Evolutionary conservation across 2,888 invertebrate species (phyloP).

Genomic region (Strigamia crassipes): DNA sequence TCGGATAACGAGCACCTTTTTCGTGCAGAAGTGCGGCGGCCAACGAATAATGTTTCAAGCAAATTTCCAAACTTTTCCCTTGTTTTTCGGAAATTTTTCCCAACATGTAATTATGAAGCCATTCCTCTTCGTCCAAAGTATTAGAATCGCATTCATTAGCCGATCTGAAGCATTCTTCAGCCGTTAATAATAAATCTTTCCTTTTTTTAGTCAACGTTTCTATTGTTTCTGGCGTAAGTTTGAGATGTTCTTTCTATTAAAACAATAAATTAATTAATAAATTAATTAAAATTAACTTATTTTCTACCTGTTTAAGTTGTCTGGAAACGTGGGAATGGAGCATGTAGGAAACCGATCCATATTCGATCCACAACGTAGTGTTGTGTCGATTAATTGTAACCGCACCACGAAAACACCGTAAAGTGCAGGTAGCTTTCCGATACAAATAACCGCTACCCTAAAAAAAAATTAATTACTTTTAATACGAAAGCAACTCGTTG

Average conservation of each 20-base stretch:
- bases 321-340: slow-evolving; percentile 89
- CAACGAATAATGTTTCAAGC: slow-evolving; percentile 77
- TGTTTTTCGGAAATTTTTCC: slow-evolving; percentile 92
- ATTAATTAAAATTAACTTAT: not conserved
- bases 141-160: slow-evolving; percentile 58
- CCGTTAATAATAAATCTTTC: slow-evolving; percentile 76
- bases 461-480: slow-evolving; percentile 10
- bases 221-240: slow-evolving; percentile 60
- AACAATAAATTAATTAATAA: not conserved
- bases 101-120: slow-evolving; percentile 94
- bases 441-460: slow-evolving; percentile 55
- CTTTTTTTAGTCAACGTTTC: slow-evolving; percentile 76
- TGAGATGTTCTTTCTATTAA: slow-evolving; percentile 51
- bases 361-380: slow-evolving; percentile 84
- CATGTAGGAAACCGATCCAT: slow-evolving; percentile 85
- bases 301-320: slow-evolving; percentile 73
- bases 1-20: slow-evolving; percentile 81
- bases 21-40: slow-evolving; percentile 77
- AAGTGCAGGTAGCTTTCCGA: slow-evolving; percentile 63
- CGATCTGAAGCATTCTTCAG: slow-evolving; percentile 74
- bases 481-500: not conserved
- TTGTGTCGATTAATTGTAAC: slow-evolving; percentile 75
- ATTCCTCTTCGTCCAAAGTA: slow-evolving; percentile 78
- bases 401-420: slow-evolving; percentile 80
- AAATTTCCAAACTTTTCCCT: slow-evolving; percentile 72